Base-by-base conservation (phyloP, 2,797 vertebrate species). In the Champsocephalus gunnari region DNA sequence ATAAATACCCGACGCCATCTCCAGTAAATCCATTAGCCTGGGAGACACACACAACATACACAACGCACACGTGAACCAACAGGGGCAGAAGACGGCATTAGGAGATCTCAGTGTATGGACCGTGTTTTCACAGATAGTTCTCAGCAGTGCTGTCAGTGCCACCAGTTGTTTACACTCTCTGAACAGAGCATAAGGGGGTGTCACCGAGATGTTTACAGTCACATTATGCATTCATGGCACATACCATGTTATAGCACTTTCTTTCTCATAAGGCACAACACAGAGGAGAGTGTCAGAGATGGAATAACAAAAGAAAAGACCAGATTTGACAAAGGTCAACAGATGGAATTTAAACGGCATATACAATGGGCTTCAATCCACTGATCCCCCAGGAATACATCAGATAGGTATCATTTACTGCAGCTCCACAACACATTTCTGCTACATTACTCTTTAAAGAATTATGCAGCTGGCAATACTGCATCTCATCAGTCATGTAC, bases 21-120 rank as follows among this genome's bases (percentile, higher is more conserved):
- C 91, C 88, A 92, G 91, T 94, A 94, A 94, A 95, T 95, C 94
- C 94, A 96, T 95, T 95, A 95, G 92, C 82, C 89, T 86, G 82
- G 81, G 74, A 92, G 85, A 92, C 83, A 87, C 82, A 88, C 82
- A 59, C 77, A 61, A 38, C 34, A 38, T 8, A 88, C 82, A 59
- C 77, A 61, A 38, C 21, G 21, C 63, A 79, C 56, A 17, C 17
- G 47, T 17, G 75, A 78, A 88, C 84, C 81, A 74, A 84, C 72
- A 73, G 66, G 68, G 54, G 51, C 73, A 69, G 77, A 73, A 75
- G 75, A 76, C 60, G 21, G 24, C 77, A 82, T 83, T 86, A 73
- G 72, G 54, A 76, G 68, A 79, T 81, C 77, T 73, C 41, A 21
- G 60, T 64, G 73, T 82, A 87, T 83, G 87, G 88, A 89, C 82